Evolutionary conservation across 2,797 vertebrate species (phyloP).

Genomic region (Gymnothorax reevesii): DNA sequence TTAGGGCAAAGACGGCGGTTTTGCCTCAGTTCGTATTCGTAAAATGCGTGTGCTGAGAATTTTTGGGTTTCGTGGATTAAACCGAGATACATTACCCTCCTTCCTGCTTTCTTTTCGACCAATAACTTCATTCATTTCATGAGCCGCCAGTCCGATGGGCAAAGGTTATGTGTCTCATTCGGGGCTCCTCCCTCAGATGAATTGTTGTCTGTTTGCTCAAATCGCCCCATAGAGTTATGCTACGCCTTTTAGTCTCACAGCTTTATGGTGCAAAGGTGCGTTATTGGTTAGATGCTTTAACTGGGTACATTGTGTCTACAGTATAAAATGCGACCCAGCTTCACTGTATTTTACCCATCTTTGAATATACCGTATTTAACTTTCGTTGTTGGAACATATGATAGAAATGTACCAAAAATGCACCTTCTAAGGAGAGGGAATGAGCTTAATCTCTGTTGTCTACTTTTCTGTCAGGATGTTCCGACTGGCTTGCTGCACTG

Average conservation of each 20-base stretch:
- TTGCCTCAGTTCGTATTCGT: not conserved
- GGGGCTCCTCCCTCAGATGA: not conserved
- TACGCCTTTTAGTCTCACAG: not conserved
- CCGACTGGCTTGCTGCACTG: slow-evolving; percentile 80
- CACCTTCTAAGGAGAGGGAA: not conserved
- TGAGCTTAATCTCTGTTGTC: not conserved
- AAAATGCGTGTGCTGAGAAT: not conserved
- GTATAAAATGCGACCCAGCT: not conserved
- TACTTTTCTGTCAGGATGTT: slow-evolving; percentile 75
- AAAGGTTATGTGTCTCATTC: not conserved
- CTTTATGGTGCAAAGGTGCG: not conserved
- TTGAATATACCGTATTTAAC: not conserved
- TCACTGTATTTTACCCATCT: not conserved
- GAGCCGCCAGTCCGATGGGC: not conserved
- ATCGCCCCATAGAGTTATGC: not conserved
- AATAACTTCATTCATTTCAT: not conserved
- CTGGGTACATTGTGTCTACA: not conserved
- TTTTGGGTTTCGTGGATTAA: not conserved
- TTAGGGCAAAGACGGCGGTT: not conserved
- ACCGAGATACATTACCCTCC: not conserved
- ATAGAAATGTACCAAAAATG: not conserved
- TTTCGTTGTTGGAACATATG: not conserved
- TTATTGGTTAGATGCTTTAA: not conserved
- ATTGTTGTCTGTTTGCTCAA: not conserved
- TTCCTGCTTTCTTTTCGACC: not conserved